Evolutionary conservation across 1,140 invertebrate genomes (phyloP).

Genomic region (Drosophila sproati): DNA sequence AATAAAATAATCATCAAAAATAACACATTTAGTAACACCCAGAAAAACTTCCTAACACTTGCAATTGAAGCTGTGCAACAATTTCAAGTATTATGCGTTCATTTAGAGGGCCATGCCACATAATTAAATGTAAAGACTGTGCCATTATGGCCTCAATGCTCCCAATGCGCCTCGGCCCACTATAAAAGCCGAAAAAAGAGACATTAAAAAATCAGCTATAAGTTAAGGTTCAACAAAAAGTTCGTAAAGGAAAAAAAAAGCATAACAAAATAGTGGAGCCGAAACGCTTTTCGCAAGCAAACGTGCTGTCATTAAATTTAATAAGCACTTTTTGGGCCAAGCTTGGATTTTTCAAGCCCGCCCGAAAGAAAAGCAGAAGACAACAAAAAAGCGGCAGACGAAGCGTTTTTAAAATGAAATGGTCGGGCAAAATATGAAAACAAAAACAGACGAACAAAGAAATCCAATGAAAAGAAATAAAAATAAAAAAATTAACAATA

Average conservation of each 20-base stretch:
- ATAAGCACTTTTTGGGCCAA: slow-evolving; percentile 82
- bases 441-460: slow-evolving; percentile 32
- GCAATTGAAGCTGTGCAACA: slow-evolving; percentile 56
- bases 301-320: slow-evolving; percentile 84
- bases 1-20: not conserved
- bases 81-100: slow-evolving; percentile 48
- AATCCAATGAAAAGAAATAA: slow-evolving; percentile 46
- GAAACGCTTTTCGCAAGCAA: slow-evolving; percentile 81
- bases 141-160: slow-evolving; percentile 65
- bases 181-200: slow-evolving; percentile 48
- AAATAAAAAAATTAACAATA: slow-evolving; percentile 12
- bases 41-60: slow-evolving; percentile 60
- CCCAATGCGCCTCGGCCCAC: slow-evolving; percentile 58
- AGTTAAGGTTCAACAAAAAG: slow-evolving; percentile 39
- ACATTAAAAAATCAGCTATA: slow-evolving; percentile 38
- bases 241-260: slow-evolving; percentile 20
- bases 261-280: slow-evolving; percentile 40
- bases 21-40: not conserved
- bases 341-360: slow-evolving; percentile 71
- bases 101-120: slow-evolving; percentile 52
- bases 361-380: slow-evolving; percentile 43
- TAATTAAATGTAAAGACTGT: slow-evolving; percentile 72
- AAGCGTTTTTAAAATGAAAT: slow-evolving; percentile 73
- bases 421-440: slow-evolving; percentile 64
- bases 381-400: slow-evolving; percentile 38